These are phyloP conservation scores for Thumatha senex DNA, from an alignment of 2,888 invertebrate genomes.

Conservation along the genomic window DNA sequence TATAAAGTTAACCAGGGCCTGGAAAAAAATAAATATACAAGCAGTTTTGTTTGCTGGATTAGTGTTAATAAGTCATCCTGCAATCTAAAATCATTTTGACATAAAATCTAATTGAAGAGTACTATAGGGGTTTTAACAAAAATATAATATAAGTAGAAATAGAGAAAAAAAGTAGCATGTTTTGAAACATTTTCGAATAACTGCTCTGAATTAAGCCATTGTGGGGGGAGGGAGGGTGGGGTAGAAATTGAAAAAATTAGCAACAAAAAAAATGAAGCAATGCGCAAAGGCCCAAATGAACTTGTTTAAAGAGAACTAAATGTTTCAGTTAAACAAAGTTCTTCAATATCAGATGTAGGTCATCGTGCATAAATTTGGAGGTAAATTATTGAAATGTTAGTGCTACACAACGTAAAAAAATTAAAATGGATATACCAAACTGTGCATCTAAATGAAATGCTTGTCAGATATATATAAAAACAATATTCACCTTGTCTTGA, in stretches of 20 bases:
- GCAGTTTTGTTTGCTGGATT: no score
- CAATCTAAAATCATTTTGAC: slow-evolving; percentile 8
- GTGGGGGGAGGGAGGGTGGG: neutral
- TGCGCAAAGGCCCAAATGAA: no score
- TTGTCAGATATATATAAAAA: slow-evolving; percentile 13
- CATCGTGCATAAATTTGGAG: no score
- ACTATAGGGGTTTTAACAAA: neutral
- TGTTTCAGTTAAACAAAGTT: slow-evolving; percentile 46
- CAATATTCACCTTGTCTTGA: slow-evolving; percentile 77
- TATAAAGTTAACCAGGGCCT: no score
- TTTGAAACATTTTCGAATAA: no score
- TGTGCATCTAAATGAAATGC: slow-evolving; percentile 11
- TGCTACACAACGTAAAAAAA: no score
- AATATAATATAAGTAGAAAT: neutral
- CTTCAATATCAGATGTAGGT: neutral
- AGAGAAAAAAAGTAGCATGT: no score
- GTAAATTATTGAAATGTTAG: no score
- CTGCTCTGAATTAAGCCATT: no score
- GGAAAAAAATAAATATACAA: no score
- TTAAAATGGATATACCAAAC: neutral
- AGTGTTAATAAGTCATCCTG: neutral
- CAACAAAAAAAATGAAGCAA: neutral
- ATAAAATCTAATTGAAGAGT: neutral
- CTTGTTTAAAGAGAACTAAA: slow-evolving; percentile 46
- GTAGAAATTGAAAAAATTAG: neutral